Evolutionary conservation across 2,888 invertebrate genomes (phyloP), one percentile per base, ranked within the genome.

Genomic region (Acanthococcus lagerstroemiae): DNA sequence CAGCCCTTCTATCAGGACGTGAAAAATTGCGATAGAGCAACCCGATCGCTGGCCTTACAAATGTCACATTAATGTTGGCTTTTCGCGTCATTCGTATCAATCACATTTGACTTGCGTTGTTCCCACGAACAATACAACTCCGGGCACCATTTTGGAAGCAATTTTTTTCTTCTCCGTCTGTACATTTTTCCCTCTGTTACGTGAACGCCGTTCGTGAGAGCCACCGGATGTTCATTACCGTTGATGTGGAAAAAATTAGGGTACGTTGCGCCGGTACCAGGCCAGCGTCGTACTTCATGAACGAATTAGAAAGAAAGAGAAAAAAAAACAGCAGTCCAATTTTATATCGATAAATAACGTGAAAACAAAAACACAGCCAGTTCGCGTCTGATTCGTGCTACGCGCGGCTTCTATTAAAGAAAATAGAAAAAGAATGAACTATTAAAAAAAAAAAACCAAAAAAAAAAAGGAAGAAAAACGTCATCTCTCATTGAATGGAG

Each of bases 191-290:
- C 22, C 22, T 52, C 21, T 12, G 22, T 24, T 55, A 50, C 61
- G 37, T 61, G 50, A 50, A 52, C 52, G 52, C 26, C 27, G 61
- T 61, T 58, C 22, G 26, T 61, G 61, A 61, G 22, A 61, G 61
- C 61, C 52, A 52, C 61, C 50, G 61, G 61, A 61, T 61, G 61
- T 61, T 61, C 61, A 30, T 50, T 52, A 61, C 50, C 61, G 50
- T 61, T 52, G 61, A 61, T 61, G 61, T 61, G 61, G 61, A 61
- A 61, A 61, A 50, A 61, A 61, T 61, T 61, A 61, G 61, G 61
- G 61, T 52, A 61, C 61, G 37, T 52, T 52, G 17, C 37, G 12
- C 12, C n/a, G 37, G 37, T 37, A 37, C 37, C n/a, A 3, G n/a
- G 12, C 37, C n/a, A 37, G 12, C 37, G n/a, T 37, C 58, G 37